These are phyloP conservation scores for Gymnopithys bicolor DNA, from an alignment of 2,797 vertebrate genomes.

Conservation along the genomic window DNA sequence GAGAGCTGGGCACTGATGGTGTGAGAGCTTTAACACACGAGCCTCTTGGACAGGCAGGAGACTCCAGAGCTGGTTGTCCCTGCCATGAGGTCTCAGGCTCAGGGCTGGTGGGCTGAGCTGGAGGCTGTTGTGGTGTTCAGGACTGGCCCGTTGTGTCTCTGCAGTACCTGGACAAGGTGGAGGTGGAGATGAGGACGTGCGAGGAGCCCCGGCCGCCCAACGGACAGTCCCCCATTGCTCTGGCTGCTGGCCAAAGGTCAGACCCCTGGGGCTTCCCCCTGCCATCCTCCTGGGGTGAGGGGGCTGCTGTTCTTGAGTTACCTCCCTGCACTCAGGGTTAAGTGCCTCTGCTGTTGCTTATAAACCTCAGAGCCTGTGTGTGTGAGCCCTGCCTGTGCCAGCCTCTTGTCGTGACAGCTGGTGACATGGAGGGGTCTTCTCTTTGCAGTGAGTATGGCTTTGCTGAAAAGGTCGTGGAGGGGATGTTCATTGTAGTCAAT, in stretches of 20 bases:
- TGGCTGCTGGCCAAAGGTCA: slow-evolving; percentile 96
- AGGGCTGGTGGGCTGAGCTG: not conserved
- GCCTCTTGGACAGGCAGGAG: not conserved
- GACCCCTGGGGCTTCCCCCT: not conserved
- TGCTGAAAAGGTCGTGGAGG: slow-evolving; percentile 98
- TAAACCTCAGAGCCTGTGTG: not conserved
- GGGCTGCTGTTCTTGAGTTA: not conserved
- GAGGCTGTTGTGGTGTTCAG: not conserved
- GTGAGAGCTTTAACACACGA: not conserved
- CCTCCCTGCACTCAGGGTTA: not conserved
- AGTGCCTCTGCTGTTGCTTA: not conserved
- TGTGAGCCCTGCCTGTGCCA: not conserved
- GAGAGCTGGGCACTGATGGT: not conserved
- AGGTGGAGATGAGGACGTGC: slow-evolving; percentile 98
- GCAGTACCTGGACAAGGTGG: slow-evolving; percentile 97
- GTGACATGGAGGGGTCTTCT: not conserved
- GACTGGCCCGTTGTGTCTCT: slow-evolving; percentile 1
- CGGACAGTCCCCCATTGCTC: slow-evolving; percentile 96
- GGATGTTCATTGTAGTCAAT: slow-evolving; percentile 96
- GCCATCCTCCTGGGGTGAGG: not conserved
- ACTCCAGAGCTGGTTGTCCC: not conserved
- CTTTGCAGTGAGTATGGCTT: slow-evolving; percentile 93
- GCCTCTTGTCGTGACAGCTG: not conserved
- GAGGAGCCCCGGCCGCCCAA: slow-evolving; percentile 96
- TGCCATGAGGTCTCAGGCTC: not conserved